Percentiles rank a stretch among this genome's conserved stretches.
These are phyloP conservation scores for Acronicta aceris DNA, from an alignment of 2,888 invertebrate genomes.

Conservation along the genomic window DNA sequence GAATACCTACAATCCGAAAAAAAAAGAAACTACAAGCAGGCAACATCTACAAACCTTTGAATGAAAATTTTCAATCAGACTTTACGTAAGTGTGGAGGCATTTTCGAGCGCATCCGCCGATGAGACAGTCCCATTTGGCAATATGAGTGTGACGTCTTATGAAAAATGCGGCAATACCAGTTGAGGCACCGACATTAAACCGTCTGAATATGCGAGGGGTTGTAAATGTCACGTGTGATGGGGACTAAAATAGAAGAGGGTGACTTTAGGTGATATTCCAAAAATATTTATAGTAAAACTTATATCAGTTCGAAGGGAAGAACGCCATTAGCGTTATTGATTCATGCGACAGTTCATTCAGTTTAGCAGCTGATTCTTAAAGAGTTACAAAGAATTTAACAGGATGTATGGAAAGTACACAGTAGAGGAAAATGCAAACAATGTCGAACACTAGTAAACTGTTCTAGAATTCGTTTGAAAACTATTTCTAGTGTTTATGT, in stretches of 20 bases:
- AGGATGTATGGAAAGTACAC: neutral
- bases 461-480: constrained; percentile 19
- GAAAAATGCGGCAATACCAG: constrained; percentile 79
- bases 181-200: constrained; percentile 75
- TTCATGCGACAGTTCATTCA: constrained; percentile 5
- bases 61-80: constrained; percentile 18
- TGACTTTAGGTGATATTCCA: constrained; percentile 66
- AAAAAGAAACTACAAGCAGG: neutral
- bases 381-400: neutral
- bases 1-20: too few relatives aligned
- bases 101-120: constrained; percentile 57
- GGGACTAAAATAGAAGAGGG: constrained; percentile 74
- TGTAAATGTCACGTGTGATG: constrained; percentile 71
- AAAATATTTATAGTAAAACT: constrained; percentile 63
- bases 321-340: constrained; percentile 25
- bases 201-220: constrained; percentile 82
- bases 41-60: neutral
- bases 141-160: constrained; percentile 74
- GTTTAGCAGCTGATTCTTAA: neutral
- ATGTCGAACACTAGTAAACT: constrained; percentile 16
- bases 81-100: constrained; percentile 23
- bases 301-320: constrained; percentile 39
- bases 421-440: constrained; percentile 14
- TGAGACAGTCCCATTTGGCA: constrained; percentile 61
- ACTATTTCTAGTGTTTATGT: constrained; percentile 17